Percentiles rank a stretch among this genome's conserved stretches.
Evolutionary conservation across 2,888 invertebrate genomes (phyloP).

Genomic region (Pandemis cinnamomeana): DNA sequence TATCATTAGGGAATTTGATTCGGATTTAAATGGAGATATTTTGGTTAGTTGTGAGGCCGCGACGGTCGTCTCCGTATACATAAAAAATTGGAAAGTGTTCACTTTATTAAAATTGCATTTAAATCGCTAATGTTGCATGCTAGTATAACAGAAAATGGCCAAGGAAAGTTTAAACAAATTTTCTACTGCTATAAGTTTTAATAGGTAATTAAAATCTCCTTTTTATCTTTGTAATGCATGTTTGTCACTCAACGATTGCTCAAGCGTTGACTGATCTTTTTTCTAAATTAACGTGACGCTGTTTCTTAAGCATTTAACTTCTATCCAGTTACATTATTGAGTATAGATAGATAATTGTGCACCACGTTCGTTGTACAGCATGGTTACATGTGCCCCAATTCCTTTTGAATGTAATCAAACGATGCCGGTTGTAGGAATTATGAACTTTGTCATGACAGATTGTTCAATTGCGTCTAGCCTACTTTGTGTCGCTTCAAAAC

Average conservation of each 20-base stretch:
- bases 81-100: conserved; percentile 77
- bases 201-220: conserved; percentile 36
- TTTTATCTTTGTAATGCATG: conserved; percentile 42
- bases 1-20: conserved; percentile 75
- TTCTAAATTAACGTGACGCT: conserved; percentile 46
- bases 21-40: conserved; percentile 65
- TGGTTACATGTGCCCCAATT: conserved; percentile 66
- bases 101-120: conserved; percentile 81
- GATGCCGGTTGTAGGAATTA: conserved; percentile 39
- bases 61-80: conserved; percentile 71
- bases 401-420: conserved; percentile 52
- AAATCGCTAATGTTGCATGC: conserved; percentile 79
- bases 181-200: conserved; percentile 45
- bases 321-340: conserved; percentile 43
- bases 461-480: neutral
- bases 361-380: conserved; percentile 60
- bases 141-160: conserved; percentile 60
- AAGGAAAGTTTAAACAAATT: conserved; percentile 48
- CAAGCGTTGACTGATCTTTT: conserved; percentile 74
- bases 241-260: conserved; percentile 72
- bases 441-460: conserved; percentile 38
- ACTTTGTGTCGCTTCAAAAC: neutral
- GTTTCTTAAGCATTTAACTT: conserved; percentile 53
- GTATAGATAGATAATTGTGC: conserved; percentile 45
- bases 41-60: conserved; percentile 61